These are phyloP conservation scores for Eudasyphora cyanicolor DNA, from an alignment of 2,888 invertebrate species.

Conservation along the genomic window DNA sequence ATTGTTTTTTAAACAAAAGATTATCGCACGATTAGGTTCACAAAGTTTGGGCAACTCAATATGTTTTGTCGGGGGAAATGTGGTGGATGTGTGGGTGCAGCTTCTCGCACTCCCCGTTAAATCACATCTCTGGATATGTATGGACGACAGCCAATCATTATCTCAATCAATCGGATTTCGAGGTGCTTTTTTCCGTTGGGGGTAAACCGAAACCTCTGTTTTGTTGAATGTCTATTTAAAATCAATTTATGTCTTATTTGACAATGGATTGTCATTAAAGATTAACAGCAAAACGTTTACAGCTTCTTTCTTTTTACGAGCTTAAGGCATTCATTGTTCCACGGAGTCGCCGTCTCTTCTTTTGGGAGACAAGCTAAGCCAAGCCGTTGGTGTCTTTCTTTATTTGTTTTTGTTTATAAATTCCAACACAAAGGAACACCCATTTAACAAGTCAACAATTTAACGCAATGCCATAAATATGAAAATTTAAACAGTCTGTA, in stretches of 20 bases:
- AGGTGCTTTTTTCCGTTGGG: no score
- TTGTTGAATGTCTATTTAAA: constrained; percentile 53
- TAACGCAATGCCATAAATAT: constrained; percentile 80
- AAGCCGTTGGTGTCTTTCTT: constrained; percentile 34
- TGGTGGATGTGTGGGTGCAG: no score
- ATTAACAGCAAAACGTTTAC: constrained; percentile 68
- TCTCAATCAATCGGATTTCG: constrained; percentile 9
- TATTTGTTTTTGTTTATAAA: constrained; percentile 53
- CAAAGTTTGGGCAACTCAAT: neutral
- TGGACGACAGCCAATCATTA: neutral
- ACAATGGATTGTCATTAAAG: constrained; percentile 66
- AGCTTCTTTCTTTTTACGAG: constrained; percentile 65
- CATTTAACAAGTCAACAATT: constrained; percentile 80
- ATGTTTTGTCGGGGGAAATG: neutral
- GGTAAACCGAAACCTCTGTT: constrained; percentile 38
- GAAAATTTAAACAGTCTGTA: constrained; percentile 65
- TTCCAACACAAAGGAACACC: constrained; percentile 74
- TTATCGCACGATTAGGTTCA: constrained; percentile 17
- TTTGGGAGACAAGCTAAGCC: no score
- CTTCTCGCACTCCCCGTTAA: neutral
- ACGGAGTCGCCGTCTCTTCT: neutral
- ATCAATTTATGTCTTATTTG: constrained; percentile 66
- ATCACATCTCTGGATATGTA: neutral
- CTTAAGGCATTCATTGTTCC: constrained; percentile 41
- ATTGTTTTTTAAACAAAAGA: constrained; percentile 28